Base-by-base conservation (phyloP, 2,797 vertebrate species). In the Furcifer pardalis region DNA sequence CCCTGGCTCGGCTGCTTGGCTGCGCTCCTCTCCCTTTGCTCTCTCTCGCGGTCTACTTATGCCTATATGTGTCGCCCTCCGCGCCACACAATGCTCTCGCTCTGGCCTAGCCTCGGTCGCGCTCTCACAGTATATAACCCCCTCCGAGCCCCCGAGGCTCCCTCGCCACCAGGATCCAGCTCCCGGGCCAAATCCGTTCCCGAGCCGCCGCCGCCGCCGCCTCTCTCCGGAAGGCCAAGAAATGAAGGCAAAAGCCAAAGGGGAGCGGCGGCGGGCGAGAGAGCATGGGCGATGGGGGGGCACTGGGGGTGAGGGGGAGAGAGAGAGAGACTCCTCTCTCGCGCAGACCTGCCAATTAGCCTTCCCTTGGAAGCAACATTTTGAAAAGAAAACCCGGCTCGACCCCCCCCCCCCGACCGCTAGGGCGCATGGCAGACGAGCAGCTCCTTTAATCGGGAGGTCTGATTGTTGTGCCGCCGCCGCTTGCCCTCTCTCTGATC, bases 81-180 rank as follows among this genome's bases (percentile, higher is more conserved):
- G 74, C 77, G 12, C 86, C 85, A 87, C 94, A 95, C 95, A 95
- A 95, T 89, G 93, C 93, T 90, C 92, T 89, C 93, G 84, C 77
- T 85, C 32, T 87, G 95, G 96, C 96, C 96, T 96, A 95, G 52
- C 66, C 66, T 37, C 92, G 79, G 93, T 86, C 88, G 90, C 82
- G 91, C 92, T 89, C 88, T 89, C 86, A 94, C 90, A 89, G 91
- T 82, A 84, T 5, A 87, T 92, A 93, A 92, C 91, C 86, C n/a
- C n/a, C 6, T 56, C 52, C 15, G 85, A 77, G 52, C 83, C 79
- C 86, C 75, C 78, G 89, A 89, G 93, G 23, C 10, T 7, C 65
- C 17, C 63, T n/a, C 63, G 63, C 65, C 32, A 78, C 63, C 83
- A 9, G 40, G 12, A 65, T 74, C 42, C 32, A 79, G 66, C 81